Conservation (phyloP, 2,797 vertebrate species). For the Lacerta viridis region DNA sequence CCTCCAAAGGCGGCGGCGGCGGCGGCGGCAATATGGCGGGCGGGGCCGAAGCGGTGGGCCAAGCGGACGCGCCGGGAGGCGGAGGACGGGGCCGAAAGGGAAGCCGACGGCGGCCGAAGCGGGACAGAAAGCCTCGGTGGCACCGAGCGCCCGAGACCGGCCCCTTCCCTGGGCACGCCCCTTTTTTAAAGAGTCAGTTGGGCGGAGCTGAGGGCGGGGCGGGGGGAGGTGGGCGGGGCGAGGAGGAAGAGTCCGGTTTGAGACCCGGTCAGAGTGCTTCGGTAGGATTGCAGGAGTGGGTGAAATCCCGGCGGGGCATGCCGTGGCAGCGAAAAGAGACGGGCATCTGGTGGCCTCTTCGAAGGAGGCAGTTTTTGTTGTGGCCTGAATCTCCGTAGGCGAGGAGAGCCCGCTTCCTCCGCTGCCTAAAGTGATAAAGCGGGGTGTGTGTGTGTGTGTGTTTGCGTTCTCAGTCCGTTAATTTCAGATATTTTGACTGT, state of each 20-base stretch:
- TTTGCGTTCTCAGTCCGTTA: too few relatives aligned
- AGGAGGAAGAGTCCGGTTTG: background rate
- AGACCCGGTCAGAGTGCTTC: background rate
- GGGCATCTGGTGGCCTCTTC: background rate
- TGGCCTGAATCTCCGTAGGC: background rate
- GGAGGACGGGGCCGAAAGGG: background rate
- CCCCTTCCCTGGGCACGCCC: background rate
- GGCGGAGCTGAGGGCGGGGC: background rate
- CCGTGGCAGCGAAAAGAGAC: background rate
- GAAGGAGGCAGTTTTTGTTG: background rate
- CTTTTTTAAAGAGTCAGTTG: background rate
- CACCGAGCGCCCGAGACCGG: background rate
- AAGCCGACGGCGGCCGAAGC: background rate
- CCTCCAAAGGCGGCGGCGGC: background rate
- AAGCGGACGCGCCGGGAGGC: background rate
- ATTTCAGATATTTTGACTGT: too few relatives aligned
- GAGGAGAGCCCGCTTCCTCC: background rate
- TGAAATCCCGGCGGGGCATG: background rate
- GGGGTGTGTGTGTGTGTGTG: too few relatives aligned
- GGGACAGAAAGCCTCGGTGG: background rate
- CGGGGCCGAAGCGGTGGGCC: slow-evolving; percentile 2
- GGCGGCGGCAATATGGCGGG: slow-evolving; percentile 37
- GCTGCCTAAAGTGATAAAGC: background rate
- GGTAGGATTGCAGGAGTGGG: background rate
- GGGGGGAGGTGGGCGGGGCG: too few relatives aligned